Conservation (phyloP, 2,888 invertebrate genomes). For the Phania funesta region DNA sequence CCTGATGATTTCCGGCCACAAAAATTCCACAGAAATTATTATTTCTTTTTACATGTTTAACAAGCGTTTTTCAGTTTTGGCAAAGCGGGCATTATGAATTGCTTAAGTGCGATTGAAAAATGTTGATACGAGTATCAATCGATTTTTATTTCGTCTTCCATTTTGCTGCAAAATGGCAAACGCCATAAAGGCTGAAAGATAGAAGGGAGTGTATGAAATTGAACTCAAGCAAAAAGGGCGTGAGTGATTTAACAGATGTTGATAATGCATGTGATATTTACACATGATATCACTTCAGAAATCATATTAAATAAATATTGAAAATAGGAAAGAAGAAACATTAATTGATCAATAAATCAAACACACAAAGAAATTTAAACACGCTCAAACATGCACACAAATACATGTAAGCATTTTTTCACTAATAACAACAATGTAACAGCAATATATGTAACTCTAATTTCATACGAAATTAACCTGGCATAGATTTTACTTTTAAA, state of each 20-base stretch:
- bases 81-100: slow-evolving; percentile 74
- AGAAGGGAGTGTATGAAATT: slow-evolving; percentile 22
- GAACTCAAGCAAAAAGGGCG: slow-evolving; percentile 41
- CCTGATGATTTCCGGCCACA: slow-evolving; percentile 4
- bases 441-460: not conserved
- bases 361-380: not conserved
- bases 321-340: not conserved
- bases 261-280: slow-evolving; percentile 60
- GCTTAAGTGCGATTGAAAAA: slow-evolving; percentile 69
- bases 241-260: slow-evolving; percentile 62
- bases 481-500: not conserved
- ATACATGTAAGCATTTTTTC: not conserved
- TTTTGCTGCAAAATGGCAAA: not conserved
- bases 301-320: slow-evolving; percentile 48
- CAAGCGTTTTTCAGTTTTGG: slow-evolving; percentile 40
- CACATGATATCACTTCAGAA: slow-evolving; percentile 61
- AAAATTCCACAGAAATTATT: slow-evolving; percentile 15
- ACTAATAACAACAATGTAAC: not conserved
- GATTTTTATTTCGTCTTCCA: not conserved
- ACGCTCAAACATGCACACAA: no score
- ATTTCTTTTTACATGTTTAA: not conserved
- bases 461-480: not conserved
- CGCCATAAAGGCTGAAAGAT: not conserved
- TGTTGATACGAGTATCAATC: slow-evolving; percentile 61
- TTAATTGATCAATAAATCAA: not conserved